phyloP scores from a whole-genome alignment of 1,140 invertebrate species.

The Procambarus virginalis region DNA sequence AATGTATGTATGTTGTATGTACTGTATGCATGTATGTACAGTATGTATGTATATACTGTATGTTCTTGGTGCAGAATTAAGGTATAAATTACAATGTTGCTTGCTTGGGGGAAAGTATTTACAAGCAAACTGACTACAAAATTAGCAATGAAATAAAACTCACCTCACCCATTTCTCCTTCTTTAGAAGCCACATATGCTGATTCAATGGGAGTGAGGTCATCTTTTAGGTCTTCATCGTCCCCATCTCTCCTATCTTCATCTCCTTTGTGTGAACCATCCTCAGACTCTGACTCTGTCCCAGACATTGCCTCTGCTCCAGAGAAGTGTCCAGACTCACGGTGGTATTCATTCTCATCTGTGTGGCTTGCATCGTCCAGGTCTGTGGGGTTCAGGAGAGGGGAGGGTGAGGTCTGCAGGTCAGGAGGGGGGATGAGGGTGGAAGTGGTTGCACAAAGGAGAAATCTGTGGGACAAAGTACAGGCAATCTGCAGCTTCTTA shows the following conservation, averaged over 20 bases:
- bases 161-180: slow-evolving; percentile 69
- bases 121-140: background rate
- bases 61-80: background rate
- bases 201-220: slow-evolving; percentile 75
- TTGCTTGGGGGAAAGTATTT: background rate
- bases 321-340: slow-evolving; percentile 66
- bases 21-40: too few relatives aligned
- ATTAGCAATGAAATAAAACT: slow-evolving; percentile 23
- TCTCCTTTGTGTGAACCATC: slow-evolving; percentile 78
- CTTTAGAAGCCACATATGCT: slow-evolving; percentile 65
- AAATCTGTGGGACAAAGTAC: slow-evolving; percentile 30
- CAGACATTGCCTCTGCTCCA: slow-evolving; percentile 61
- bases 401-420: slow-evolving; percentile 63
- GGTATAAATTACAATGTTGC: background rate
- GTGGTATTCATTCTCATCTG: slow-evolving; percentile 75
- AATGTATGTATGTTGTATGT: too few relatives aligned
- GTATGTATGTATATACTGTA: too few relatives aligned
- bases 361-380: slow-evolving; percentile 74
- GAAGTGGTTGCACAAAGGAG: background rate
- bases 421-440: background rate
- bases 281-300: slow-evolving; percentile 73
- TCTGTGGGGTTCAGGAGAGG: slow-evolving; percentile 71
- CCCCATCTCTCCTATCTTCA: slow-evolving; percentile 73
- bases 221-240: slow-evolving; percentile 72
- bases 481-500: slow-evolving; percentile 31